These are phyloP conservation scores for Amniataba percoides DNA, from an alignment of 2,797 vertebrate species.

Conservation along the genomic window DNA sequence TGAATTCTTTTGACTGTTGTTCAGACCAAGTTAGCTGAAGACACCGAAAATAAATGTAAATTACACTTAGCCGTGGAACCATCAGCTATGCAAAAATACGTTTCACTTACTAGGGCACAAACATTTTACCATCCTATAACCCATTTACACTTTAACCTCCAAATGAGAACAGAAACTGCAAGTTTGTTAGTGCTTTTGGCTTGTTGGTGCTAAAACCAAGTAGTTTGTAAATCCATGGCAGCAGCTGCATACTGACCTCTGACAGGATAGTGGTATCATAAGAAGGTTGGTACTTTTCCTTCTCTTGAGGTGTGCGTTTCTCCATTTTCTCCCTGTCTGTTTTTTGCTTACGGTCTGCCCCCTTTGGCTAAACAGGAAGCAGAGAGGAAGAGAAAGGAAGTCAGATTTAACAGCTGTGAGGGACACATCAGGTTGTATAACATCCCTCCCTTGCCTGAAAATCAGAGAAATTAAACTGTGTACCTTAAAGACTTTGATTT, in stretches of 20 bases:
- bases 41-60: not conserved
- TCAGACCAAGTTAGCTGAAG: not conserved
- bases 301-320: slow-evolving; percentile 88
- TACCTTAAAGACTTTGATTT: slow-evolving; percentile 99
- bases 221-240: not conserved
- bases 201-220: not conserved
- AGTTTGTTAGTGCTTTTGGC: slow-evolving; percentile 5
- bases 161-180: not conserved
- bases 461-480: not conserved
- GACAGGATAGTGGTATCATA: slow-evolving; percentile 88
- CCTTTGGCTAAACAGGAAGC: slow-evolving; percentile 85
- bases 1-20: not conserved
- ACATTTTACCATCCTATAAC: no score
- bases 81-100: no score
- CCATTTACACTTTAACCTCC: no score
- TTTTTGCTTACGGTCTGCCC: slow-evolving; percentile 90
- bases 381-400: not conserved
- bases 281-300: slow-evolving; percentile 90
- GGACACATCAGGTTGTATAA: not conserved
- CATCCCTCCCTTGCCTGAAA: rapidly evolving
- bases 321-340: slow-evolving; percentile 91
- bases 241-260: slow-evolving; percentile 80
- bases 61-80: no score
- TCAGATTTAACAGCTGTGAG: not conserved
- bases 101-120: no score